Conservation (phyloP, 2,797 vertebrate genomes). For the Eremophila alpestris region DNA sequence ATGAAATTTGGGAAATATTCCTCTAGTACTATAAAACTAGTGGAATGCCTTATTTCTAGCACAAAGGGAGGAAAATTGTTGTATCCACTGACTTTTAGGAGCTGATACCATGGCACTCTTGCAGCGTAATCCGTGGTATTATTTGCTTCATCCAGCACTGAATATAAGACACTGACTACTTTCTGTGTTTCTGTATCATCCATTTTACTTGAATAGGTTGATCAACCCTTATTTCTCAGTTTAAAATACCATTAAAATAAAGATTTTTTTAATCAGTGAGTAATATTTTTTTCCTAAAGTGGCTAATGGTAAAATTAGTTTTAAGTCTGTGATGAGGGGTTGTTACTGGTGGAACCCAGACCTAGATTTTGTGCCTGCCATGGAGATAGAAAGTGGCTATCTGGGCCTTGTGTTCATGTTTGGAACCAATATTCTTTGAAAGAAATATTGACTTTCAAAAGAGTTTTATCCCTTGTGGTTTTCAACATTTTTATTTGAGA, state of each 20-base stretch:
- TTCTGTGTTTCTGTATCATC: not conserved
- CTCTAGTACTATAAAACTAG: not conserved
- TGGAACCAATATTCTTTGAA: not conserved
- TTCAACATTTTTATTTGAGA: not conserved
- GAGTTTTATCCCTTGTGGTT: not conserved
- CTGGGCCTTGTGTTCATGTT: not conserved
- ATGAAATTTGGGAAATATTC: not conserved
- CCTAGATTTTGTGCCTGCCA: not conserved
- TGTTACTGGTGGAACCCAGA: not conserved
- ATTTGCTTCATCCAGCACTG: not conserved
- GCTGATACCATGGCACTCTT: not conserved
- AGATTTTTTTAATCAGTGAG: not conserved
- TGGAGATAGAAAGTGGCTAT: not conserved
- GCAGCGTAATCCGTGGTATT: not conserved
- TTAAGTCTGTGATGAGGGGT: not conserved
- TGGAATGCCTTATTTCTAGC: not conserved
- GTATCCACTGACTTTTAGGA: not conserved
- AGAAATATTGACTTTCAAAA: not conserved
- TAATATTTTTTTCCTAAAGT: not conserved
- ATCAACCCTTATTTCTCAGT: not conserved
- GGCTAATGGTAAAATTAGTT: not conserved
- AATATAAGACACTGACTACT: not conserved
- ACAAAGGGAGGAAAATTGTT: not conserved
- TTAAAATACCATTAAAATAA: not conserved
- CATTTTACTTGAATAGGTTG: not conserved